Base-by-base conservation (phyloP, 2,888 invertebrate species). In the Heliconius ethilla region DNA sequence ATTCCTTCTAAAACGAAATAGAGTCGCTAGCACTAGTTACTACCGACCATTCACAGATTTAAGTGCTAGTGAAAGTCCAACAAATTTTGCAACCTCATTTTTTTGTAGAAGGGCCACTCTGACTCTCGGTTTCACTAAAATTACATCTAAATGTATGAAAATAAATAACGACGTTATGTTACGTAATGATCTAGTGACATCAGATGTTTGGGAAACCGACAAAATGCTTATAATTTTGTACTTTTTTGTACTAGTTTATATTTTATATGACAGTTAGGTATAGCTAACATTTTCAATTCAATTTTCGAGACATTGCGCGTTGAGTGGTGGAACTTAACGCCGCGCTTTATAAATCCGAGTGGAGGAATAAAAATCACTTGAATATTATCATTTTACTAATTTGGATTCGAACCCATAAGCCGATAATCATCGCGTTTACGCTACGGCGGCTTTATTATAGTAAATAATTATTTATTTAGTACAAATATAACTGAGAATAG, bases 111-210 rank as follows among this genome's bases (percentile, higher is more conserved):
- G 59, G 72, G 33, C 59, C 6, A 72, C n/a, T 33, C 55, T 72
- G 59, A 59, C 3, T 33, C n/a, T 59, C 72, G 72, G 33, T 59
- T 72, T 72, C 72, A 33, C 72, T 59, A 33, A 59, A 72, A 59
- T 72, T 72, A 72, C 59, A 59, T 72, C 13, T 37, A 59, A 72
- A 59, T 29, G 29, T 72, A n/a, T 59, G 55, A 59, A 72, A 72
- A 59, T 55, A 33, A 13, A 72, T 25, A n/a, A 29, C 11, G 10
- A 29, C 10, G n/a, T 59, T 59, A 72, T 29, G 15, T 29, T 29
- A 29, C 51, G 22, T 37, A 33, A 59, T 13, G 9, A 6, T 37
- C n/a, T 67, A 63, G 25, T 63, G 63, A 63, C 27, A 63, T 22
- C 51, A 22, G 51, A 18, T 51, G 51, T 51, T 51, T 51, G 3